These are phyloP conservation scores for Pomacea canaliculata DNA, from an alignment of 2,888 invertebrate genomes.

Conservation along the genomic window DNA sequence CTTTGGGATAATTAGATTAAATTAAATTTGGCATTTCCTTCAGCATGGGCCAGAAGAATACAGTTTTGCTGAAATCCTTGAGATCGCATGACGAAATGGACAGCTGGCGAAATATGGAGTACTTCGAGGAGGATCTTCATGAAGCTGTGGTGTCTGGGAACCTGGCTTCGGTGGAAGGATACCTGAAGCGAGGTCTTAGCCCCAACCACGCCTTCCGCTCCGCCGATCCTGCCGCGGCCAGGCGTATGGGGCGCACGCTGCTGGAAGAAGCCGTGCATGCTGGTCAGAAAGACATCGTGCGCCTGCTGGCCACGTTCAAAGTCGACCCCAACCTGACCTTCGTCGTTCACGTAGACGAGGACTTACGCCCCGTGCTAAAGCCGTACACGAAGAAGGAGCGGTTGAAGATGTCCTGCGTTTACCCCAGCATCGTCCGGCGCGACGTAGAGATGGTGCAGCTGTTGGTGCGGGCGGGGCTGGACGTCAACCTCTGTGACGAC, in stretches of 20 bases:
- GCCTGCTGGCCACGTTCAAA: conserved; percentile 39
- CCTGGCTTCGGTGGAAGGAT: conserved; percentile 36
- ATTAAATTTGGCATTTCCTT: too few species aligned
- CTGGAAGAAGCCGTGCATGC: conserved; percentile 46
- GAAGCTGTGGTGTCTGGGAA: conserved; percentile 41
- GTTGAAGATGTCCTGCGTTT: conserved; percentile 51
- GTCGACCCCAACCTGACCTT: conserved; percentile 51
- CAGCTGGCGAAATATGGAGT: conserved; percentile 39
- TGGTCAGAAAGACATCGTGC: conserved; percentile 42
- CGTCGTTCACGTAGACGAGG: conserved; percentile 44
- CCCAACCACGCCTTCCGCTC: conserved; percentile 53
- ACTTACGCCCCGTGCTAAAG: conserved; percentile 41
- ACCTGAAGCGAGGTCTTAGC: conserved; percentile 46
- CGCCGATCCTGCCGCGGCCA: background rate
- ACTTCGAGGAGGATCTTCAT: conserved; percentile 52
- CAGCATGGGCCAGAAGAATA: too few species aligned
- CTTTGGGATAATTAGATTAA: too few species aligned
- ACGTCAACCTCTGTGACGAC: conserved; percentile 55
- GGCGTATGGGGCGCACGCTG: conserved; percentile 45
- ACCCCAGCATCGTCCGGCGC: conserved; percentile 48
- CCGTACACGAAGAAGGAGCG: conserved; percentile 40
- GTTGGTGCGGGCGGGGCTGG: conserved; percentile 51
- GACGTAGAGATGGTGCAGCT: conserved; percentile 48
- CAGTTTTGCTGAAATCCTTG: too few species aligned
- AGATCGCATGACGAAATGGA: too few species aligned